Evolutionary conservation across 2,888 invertebrate species (phyloP).

Genomic region (Amphipoea lucens): DNA sequence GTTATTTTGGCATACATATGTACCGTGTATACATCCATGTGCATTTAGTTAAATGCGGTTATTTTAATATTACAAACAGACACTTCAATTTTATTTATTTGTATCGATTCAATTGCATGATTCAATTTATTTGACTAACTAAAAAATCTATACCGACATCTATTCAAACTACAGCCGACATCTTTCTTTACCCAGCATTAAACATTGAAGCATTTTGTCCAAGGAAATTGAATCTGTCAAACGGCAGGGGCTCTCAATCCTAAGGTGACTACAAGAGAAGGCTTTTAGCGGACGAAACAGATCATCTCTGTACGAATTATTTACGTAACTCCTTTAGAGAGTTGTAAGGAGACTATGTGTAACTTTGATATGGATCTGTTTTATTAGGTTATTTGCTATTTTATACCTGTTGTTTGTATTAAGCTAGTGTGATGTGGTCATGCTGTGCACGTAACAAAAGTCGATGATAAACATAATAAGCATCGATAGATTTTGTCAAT

Average conservation of each 20-base stretch:
- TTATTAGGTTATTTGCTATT: slow-evolving; percentile 36
- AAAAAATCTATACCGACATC: neutral
- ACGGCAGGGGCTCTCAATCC: slow-evolving; percentile 68
- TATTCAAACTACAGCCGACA: slow-evolving; percentile 14
- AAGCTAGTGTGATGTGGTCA: neutral
- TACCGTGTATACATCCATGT: too few species aligned
- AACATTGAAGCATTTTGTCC: slow-evolving; percentile 70
- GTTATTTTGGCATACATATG: too few species aligned
- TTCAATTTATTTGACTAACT: neutral
- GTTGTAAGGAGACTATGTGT: slow-evolving; percentile 34
- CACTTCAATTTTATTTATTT: too few species aligned
- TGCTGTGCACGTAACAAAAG: neutral
- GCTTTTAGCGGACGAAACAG: slow-evolving; percentile 77
- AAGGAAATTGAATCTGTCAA: slow-evolving; percentile 84
- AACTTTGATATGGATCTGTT: slow-evolving; percentile 41
- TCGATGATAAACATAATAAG: neutral
- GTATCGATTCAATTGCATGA: too few species aligned
- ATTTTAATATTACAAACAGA: too few species aligned
- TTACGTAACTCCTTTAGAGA: slow-evolving; percentile 67
- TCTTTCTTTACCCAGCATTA: slow-evolving; percentile 50
- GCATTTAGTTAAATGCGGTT: too few species aligned
- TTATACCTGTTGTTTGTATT: slow-evolving; percentile 22
- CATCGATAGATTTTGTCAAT: neutral
- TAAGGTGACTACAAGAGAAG: slow-evolving; percentile 78
- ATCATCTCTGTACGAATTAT: slow-evolving; percentile 72